Base-by-base conservation (phyloP, 2,113 vertebrate species). In the Salvelinus fontinalis region DNA sequence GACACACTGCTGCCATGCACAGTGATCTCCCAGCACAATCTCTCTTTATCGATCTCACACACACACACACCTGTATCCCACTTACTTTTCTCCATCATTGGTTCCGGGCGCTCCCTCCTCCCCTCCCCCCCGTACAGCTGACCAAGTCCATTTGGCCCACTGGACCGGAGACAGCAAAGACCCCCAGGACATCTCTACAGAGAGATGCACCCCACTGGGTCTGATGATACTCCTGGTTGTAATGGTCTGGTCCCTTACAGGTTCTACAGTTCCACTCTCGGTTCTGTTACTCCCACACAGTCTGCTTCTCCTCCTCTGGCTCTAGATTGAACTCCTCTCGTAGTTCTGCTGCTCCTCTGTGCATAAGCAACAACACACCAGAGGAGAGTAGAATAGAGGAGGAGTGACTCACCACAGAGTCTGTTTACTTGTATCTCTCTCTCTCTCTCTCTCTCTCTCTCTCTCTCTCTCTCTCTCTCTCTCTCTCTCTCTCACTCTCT, bases 141-240 rank as follows among this genome's bases (percentile, higher is more conserved):
- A 96, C 97, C 96, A 98, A 0, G 97, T 97, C 97, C 97, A 97
- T 74, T 95, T 96, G 78, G 97, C 97, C 97, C 97, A 99, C 88
- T 97, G 96, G 82, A 99, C 94, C 0, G 96, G 97, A 62, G 96
- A 99, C 83, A 97, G 68, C 39, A 67, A 29, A 29, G 65, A 92
- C 96, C 51, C 51, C 51, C 97, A 97, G 77, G 96, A 96, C 97
- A 98, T 98, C 89, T 82, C 88, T 79, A 79, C 84, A 29, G 29
- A 14, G 12, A 18, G 22, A 22, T 18, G 26, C 22, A 59, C 48
- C 44, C 16, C 39, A 65, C 31, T 66, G 64, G 26, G 4, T n/a
- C 29, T 20, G 66, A 26, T 67, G 22, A 18, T 1, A 67, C 4
- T 34, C 51, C 66, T 34, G 18, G 29, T 13, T 16, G 6, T 22